A percentile compares a stretch with the other conserved stretches of the same genome.
These are phyloP conservation scores for Danio aesculapii DNA, from an alignment of 2,797 vertebrate genomes.

Conservation along the genomic window DNA sequence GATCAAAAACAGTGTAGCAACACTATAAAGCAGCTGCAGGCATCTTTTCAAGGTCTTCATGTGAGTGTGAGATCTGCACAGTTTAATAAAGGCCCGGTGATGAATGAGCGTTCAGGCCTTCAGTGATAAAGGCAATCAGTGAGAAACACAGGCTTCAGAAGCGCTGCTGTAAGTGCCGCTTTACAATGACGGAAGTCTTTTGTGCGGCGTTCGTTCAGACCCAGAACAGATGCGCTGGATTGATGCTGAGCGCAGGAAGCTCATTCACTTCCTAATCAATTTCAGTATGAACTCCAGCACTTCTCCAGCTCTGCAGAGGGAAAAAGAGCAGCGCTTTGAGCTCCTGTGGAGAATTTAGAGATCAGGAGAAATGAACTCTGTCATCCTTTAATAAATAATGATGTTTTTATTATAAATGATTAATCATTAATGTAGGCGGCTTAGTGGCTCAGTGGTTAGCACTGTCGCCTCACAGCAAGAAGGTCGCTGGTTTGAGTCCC, in stretches of 20 bases:
- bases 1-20: background rate
- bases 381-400: too few species aligned
- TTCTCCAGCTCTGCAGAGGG: background rate
- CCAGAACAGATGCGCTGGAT: conserved; percentile 21
- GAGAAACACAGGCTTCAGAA: conserved; percentile 1
- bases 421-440: too few species aligned
- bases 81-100: conserved; percentile 14
- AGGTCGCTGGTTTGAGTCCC: too few species aligned
- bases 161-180: background rate
- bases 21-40: conserved; percentile 4
- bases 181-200: conserved; percentile 28
- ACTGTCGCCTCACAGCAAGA: too few species aligned
- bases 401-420: too few species aligned
- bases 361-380: too few species aligned
- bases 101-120: conserved; percentile 7
- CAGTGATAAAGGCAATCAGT: background rate
- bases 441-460: too few species aligned
- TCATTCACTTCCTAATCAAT: conserved; percentile 28
- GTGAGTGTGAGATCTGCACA: conserved; percentile 23
- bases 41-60: background rate
- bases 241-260: conserved; percentile 23
- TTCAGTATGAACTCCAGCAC: background rate
- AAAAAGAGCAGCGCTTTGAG: background rate
- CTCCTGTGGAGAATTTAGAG: background rate
- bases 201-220: conserved; percentile 1